These are phyloP conservation scores for Solenopsis fugax DNA, from an alignment of 1,140 invertebrate species.

Conservation along the genomic window DNA sequence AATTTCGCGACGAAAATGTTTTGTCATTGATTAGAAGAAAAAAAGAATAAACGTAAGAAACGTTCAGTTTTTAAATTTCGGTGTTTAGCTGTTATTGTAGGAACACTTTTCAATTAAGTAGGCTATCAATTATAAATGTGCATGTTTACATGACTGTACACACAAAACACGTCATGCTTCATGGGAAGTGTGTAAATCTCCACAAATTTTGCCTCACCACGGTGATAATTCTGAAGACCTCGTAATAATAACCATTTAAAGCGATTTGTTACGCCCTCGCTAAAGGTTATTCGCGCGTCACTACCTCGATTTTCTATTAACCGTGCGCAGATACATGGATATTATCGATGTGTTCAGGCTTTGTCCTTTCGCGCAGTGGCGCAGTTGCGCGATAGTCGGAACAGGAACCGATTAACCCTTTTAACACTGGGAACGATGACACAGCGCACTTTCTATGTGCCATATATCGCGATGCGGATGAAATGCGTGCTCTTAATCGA, in stretches of 20 bases:
- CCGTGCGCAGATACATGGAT: slow-evolving; percentile 48
- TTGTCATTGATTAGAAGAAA: too few relatives aligned
- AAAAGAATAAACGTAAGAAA: too few relatives aligned
- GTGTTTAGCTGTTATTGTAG: too few relatives aligned
- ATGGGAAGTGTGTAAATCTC: slow-evolving; percentile 79
- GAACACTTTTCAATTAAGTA: background rate
- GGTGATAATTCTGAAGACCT: slow-evolving; percentile 77
- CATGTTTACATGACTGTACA: background rate
- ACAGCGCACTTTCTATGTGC: slow-evolving; percentile 25
- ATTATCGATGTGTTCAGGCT: slow-evolving; percentile 55
- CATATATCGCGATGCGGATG: background rate
- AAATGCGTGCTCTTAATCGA: slow-evolving; percentile 30
- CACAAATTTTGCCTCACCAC: slow-evolving; percentile 62
- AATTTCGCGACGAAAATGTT: too few relatives aligned
- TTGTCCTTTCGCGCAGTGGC: slow-evolving; percentile 54
- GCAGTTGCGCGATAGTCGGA: slow-evolving; percentile 54
- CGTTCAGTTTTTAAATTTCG: too few relatives aligned
- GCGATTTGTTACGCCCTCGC: slow-evolving; percentile 85
- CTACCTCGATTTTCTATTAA: slow-evolving; percentile 84
- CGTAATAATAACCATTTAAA: slow-evolving; percentile 84
- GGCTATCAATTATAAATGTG: background rate
- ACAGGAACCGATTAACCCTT: slow-evolving; percentile 72
- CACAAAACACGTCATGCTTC: slow-evolving; percentile 45
- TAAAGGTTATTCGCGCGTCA: slow-evolving; percentile 84
- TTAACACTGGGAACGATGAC: slow-evolving; percentile 23